Evolutionary conservation across 1,140 invertebrate genomes (phyloP).

Genomic region (Conopomorpha cramerella): DNA sequence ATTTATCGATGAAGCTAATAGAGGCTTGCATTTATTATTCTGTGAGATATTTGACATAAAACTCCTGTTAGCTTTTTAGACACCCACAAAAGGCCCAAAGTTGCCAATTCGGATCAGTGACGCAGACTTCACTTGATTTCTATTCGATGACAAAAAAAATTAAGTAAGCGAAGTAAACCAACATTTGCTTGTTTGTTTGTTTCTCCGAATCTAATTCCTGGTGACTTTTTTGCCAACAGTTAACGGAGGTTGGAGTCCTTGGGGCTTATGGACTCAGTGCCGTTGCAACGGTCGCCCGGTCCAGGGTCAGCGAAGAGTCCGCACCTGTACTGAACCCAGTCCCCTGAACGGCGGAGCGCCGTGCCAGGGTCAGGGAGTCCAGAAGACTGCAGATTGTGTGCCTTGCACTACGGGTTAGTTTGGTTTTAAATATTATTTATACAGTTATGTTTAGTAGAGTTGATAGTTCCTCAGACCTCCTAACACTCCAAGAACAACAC

Average conservation of each 20-base stretch:
- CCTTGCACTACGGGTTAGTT: constrained; percentile 68
- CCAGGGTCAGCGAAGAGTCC: constrained; percentile 77
- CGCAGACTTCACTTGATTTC: no score
- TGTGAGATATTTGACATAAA: no score
- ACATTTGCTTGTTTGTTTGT: constrained; percentile 4
- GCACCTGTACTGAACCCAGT: constrained; percentile 85
- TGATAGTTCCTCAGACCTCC: no score
- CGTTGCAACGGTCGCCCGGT: constrained; percentile 66
- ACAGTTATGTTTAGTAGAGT: not conserved
- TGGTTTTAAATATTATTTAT: not conserved
- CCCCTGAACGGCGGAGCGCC: constrained; percentile 84
- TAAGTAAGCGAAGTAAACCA: constrained; percentile 5
- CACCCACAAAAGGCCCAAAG: no score
- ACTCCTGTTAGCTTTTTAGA: no score
- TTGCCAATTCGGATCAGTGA: no score
- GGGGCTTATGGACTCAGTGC: constrained; percentile 89
- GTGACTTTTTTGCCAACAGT: constrained; percentile 66
- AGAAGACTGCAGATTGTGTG: constrained; percentile 80
- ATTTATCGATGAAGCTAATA: no score
- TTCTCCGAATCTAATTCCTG: constrained; percentile 7
- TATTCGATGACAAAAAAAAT: no score
- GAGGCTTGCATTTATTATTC: no score
- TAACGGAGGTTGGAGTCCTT: constrained; percentile 89
- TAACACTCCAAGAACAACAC: no score
- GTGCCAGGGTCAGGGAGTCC: constrained; percentile 78